Conservation (phyloP, 2,113 vertebrate species). For the Scophthalmus maximus region DNA sequence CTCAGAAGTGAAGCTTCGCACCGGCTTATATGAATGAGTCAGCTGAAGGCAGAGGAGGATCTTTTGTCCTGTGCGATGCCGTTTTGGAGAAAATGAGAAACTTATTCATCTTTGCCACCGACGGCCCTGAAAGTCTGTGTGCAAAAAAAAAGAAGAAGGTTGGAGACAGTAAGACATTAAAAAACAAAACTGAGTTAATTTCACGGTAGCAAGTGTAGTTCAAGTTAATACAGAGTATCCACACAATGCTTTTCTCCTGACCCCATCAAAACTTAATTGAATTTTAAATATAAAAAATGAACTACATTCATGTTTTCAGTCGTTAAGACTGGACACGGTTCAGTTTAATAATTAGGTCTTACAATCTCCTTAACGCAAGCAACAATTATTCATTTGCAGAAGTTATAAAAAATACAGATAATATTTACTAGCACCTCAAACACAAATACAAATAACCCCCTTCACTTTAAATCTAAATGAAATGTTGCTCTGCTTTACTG, state of each 20-base stretch:
- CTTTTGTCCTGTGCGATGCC: not conserved
- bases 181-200: not conserved
- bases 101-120: not conserved
- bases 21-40: not conserved
- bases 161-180: not conserved
- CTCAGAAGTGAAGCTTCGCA: not conserved
- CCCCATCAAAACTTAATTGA: constrained; percentile 9
- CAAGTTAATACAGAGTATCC: constrained; percentile 4
- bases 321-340: not conserved
- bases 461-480: not conserved
- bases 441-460: not conserved
- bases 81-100: not conserved
- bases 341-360: not conserved
- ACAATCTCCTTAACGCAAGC: not conserved
- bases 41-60: not conserved
- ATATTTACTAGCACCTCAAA: not conserved
- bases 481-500: not conserved
- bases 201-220: not conserved
- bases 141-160: not conserved
- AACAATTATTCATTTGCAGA: constrained; percentile 15
- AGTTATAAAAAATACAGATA: constrained; percentile 1
- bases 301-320: constrained; percentile 2
- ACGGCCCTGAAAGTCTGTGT: not conserved
- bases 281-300: constrained; percentile 20
- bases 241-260: too few relatives aligned